Evolutionary conservation across 2,888 invertebrate genomes (phyloP), one percentile per base, ranked within the genome.

Genomic region (Mythimna lalbum): DNA sequence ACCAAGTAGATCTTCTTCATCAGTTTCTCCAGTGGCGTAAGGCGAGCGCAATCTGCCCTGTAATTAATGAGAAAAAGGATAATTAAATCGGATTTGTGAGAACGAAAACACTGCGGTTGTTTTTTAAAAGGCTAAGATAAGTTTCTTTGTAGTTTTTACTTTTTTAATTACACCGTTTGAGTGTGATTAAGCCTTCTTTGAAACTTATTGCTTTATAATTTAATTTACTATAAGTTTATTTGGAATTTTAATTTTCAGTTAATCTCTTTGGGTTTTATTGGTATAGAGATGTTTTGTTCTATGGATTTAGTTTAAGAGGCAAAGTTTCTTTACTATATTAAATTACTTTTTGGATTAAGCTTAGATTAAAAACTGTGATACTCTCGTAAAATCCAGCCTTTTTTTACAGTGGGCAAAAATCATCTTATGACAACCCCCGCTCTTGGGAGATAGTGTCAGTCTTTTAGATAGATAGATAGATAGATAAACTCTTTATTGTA

Each of bases 41-140:
- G 86, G 87, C 86, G 86, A 80, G 85, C 86, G 86, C 89, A 90
- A 90, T 92, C 90, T 90, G 87, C 83, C 78, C 87, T 82, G 89
- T 91, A 91, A 92, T 93, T 93, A 93, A 93, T 92, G 91, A 90
- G 90, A 80, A 83, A 81, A 71, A 78, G 86, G 86, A 90, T 91
- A 91, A 93, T 92, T 91, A 92, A 91, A 90, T 87, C 85, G 87
- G 89, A 89, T 90, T 91, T 89, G 84, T 78, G 79, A 86, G 80
- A 84, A 67, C 79, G 73, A 85, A 86, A 88, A 87, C 82, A 80
- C 60, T 69, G 84, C 60, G 69, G 78, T 73, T 70, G 60, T 62
- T 76, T 83, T 80, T 66, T 55, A 10, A 10, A 78, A 72, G 67
- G 27, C 61, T 57, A 69, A 73, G 67, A 73, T 69, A 67, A 69